These are phyloP conservation scores for Vespertilio murinus DNA, from an alignment of 2,797 vertebrate genomes.

Conservation along the genomic window DNA sequence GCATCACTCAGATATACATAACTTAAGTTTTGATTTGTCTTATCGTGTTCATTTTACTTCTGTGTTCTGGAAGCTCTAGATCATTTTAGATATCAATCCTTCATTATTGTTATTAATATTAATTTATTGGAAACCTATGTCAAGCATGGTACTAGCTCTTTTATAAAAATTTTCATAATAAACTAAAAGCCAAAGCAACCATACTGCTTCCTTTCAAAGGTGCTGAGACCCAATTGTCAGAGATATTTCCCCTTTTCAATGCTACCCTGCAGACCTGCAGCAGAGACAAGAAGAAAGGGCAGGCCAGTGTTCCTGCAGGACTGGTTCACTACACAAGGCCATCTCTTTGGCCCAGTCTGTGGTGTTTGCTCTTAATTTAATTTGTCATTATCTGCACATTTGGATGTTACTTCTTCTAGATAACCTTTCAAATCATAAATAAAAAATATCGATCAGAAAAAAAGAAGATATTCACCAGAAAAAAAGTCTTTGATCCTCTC, in stretches of 20 bases:
- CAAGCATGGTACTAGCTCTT: background rate
- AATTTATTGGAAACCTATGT: background rate
- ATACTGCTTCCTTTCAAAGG: background rate
- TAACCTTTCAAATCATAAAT: background rate
- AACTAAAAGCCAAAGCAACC: background rate
- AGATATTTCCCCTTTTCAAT: background rate
- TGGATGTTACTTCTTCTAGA: background rate
- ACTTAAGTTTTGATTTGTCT: background rate
- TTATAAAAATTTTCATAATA: background rate
- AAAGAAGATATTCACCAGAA: background rate
- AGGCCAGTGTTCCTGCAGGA: too few relatives aligned
- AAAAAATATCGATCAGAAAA: background rate
- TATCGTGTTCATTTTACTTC: background rate
- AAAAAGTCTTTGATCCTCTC: background rate
- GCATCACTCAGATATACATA: background rate
- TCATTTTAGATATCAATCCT: background rate
- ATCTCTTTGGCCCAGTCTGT: background rate
- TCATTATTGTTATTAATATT: background rate
- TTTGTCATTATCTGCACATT: background rate
- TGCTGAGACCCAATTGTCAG: background rate
- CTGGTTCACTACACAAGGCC: rapidly evolving
- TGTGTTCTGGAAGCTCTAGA: background rate
- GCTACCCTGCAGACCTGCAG: background rate
- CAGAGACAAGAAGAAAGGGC: background rate
- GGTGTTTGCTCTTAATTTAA: background rate